These are phyloP conservation scores for Marcusenius ussheri DNA, from an alignment of 2,113 vertebrate genomes.

Conservation along the genomic window DNA sequence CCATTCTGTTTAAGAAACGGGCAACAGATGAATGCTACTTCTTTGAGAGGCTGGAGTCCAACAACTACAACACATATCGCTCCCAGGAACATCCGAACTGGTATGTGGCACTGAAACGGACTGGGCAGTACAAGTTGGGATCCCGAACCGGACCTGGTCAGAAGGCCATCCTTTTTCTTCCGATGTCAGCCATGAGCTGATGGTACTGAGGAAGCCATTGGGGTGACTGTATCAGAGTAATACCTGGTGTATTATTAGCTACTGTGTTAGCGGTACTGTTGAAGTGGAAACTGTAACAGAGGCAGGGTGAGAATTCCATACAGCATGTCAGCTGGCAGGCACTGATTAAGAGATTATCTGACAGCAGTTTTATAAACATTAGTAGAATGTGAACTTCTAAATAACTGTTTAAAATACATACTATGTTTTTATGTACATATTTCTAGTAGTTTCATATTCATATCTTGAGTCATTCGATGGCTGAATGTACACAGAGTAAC, in stretches of 20 bases:
- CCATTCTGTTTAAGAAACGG: constrained; percentile 58
- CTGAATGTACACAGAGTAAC: background rate
- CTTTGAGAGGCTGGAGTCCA: constrained; percentile 72
- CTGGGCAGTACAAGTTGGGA: constrained; percentile 72
- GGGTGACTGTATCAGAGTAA: background rate
- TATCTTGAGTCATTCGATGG: background rate
- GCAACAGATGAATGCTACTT: constrained; percentile 77
- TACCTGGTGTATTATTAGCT: background rate
- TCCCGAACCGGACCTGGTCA: constrained; percentile 72
- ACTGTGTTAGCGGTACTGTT: background rate
- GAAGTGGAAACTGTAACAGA: background rate
- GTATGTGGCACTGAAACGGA: constrained; percentile 77
- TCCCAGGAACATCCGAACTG: constrained; percentile 70
- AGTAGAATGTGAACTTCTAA: background rate
- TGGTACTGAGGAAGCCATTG: background rate
- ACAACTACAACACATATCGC: constrained; percentile 77
- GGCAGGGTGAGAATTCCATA: background rate
- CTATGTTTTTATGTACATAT: background rate
- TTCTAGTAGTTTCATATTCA: background rate
- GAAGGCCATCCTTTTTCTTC: constrained; percentile 77
- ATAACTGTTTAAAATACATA: background rate
- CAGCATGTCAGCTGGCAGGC: background rate
- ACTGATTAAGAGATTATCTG: background rate
- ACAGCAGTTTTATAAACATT: background rate
- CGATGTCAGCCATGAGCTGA: constrained; percentile 76